A percentile compares a stretch with the other conserved stretches of the same genome.
These are phyloP conservation scores for Callinectes sapidus DNA, from an alignment of 2,888 invertebrate genomes.

Conservation along the genomic window DNA sequence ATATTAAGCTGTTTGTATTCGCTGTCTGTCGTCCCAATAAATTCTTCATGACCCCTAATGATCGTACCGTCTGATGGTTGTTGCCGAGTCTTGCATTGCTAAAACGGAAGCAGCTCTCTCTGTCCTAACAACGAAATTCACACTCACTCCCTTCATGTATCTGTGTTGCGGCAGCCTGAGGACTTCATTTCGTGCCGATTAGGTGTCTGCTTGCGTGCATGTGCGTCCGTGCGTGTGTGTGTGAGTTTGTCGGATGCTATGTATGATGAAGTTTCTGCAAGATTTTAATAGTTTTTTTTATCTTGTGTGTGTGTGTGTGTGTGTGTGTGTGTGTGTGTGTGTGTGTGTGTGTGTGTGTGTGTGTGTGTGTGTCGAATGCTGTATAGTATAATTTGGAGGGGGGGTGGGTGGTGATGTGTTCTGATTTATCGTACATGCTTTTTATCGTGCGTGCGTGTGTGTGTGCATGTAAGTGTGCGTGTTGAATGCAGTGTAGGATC, in stretches of 20 bases:
- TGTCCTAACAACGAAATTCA: background rate
- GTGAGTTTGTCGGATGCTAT: background rate
- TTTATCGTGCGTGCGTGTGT: no score
- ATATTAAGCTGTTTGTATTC: conserved; percentile 37
- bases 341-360: no score
- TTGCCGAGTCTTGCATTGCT: background rate
- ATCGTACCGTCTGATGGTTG: background rate
- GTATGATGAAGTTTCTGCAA: no score
- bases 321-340: no score
- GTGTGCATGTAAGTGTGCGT: no score
- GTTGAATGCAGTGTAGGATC: no score
- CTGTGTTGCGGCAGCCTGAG: background rate
- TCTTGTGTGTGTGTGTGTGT: no score
- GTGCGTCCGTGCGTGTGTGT: background rate
- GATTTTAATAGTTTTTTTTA: no score
- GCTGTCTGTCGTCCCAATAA: conserved; percentile 25
- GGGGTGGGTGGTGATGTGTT: no score
- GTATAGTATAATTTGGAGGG: no score
- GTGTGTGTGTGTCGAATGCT: no score
- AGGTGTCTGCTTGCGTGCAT: background rate
- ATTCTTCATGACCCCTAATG: conserved; percentile 34
- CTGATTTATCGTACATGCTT: no score
- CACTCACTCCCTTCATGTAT: background rate
- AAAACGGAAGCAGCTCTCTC: background rate
- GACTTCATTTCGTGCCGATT: background rate